Conservation (phyloP, 2,797 vertebrate genomes). For the Halcyon badia region DNA sequence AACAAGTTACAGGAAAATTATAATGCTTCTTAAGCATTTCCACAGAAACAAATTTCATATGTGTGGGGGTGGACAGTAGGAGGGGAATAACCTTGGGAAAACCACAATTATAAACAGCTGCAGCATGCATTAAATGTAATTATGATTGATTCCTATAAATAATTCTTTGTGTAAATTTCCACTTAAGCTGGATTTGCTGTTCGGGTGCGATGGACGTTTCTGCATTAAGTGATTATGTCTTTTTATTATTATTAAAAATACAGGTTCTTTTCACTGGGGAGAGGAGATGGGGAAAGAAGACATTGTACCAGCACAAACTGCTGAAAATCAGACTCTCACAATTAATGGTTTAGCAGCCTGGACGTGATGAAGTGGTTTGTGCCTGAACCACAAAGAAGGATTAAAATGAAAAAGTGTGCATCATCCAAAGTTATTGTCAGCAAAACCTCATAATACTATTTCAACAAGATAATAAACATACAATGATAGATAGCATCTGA, state of each 20-base stretch:
- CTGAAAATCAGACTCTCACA: background rate
- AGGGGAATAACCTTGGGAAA: slow-evolving; percentile 78
- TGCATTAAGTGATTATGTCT: slow-evolving; percentile 67
- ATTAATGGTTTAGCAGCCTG: background rate
- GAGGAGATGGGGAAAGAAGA: background rate
- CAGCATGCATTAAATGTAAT: slow-evolving; percentile 90
- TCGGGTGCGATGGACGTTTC: slow-evolving; percentile 72
- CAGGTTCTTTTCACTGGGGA: background rate
- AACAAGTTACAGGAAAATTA: slow-evolving; percentile 74
- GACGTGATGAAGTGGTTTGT: background rate
- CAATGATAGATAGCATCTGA: slow-evolving; percentile 65
- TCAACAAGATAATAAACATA: slow-evolving; percentile 66
- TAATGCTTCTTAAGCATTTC: slow-evolving; percentile 76
- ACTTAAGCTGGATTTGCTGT: slow-evolving; percentile 88
- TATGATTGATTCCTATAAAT: slow-evolving; percentile 95
- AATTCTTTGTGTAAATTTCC: slow-evolving; percentile 91
- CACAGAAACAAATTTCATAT: slow-evolving; percentile 75
- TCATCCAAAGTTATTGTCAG: slow-evolving; percentile 45
- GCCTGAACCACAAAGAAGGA: slow-evolving; percentile 28
- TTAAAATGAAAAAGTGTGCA: slow-evolving; percentile 15
- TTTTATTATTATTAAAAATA: slow-evolving; percentile 62
- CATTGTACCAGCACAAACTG: background rate
- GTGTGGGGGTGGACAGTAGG: slow-evolving; percentile 60
- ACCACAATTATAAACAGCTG: slow-evolving; percentile 83
- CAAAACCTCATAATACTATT: slow-evolving; percentile 68